Conservation (phyloP, 1,140 invertebrate species). For the Batillaria attramentaria region DNA sequence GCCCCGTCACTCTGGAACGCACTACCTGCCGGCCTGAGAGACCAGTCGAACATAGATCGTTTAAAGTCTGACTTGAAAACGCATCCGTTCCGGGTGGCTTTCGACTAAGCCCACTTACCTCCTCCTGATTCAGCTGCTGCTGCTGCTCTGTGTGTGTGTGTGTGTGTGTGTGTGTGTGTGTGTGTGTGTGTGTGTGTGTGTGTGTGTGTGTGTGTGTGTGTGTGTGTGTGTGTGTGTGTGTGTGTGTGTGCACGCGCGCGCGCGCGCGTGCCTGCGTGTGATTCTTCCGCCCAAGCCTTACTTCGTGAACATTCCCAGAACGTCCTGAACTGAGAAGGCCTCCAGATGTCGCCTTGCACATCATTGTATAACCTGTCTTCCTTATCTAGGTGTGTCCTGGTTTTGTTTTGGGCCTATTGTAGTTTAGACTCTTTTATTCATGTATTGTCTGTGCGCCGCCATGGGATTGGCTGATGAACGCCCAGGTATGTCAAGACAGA, state of each 20-base stretch:
- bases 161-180: not conserved
- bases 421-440: no score
- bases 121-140: not conserved
- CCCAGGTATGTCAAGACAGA: no score
- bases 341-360: not conserved
- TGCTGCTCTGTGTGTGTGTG: not conserved
- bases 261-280: not conserved
- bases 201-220: slow-evolving; percentile 6
- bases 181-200: not conserved
- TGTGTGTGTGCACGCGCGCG: not conserved
- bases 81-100: no score
- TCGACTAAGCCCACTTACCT: no score
- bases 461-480: no score
- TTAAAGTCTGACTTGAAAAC: no score
- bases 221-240: not conserved
- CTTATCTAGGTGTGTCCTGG: not conserved
- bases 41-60: no score
- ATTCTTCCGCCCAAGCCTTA: not conserved
- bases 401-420: not conserved
- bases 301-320: not conserved
- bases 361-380: not conserved
- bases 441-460: no score
- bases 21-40: no score
- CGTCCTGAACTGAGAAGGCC: no score
- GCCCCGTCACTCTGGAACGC: no score